Conservation (phyloP, 2,888 invertebrate genomes). For the Cremastinae sp. region DNA sequence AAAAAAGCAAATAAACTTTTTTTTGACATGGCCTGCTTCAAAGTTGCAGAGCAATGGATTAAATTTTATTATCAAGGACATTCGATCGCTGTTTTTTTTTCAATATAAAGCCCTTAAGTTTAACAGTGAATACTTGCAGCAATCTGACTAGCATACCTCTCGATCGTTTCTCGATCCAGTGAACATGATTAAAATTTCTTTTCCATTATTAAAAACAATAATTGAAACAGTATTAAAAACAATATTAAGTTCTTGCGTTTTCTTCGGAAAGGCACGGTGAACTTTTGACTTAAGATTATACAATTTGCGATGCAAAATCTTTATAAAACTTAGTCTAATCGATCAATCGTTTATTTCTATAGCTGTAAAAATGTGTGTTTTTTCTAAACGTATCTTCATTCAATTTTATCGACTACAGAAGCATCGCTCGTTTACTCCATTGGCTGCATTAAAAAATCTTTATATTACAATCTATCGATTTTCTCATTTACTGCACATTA, state of each 20-base stretch:
- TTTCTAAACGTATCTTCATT: neutral
- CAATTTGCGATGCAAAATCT: conserved; percentile 43
- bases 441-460: conserved; percentile 17
- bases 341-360: conserved; percentile 1
- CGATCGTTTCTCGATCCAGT: neutral
- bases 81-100: too few species aligned
- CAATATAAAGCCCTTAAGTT: too few species aligned
- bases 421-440: neutral
- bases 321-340: conserved; percentile 54
- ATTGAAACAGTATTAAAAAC: too few species aligned
- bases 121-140: neutral
- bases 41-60: too few species aligned
- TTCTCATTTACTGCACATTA: neutral
- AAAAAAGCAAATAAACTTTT: too few species aligned
- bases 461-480: neutral
- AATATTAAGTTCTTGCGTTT: conserved; percentile 20
- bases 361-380: neutral
- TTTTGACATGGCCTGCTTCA: too few species aligned
- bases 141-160: neutral
- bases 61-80: too few species aligned
- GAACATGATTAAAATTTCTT: neutral
- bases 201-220: neutral
- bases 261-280: conserved; percentile 56
- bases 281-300: conserved; percentile 33
- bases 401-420: conserved; percentile 5